Percentiles rank a stretch among this genome's conserved stretches.
These are phyloP conservation scores for Allobates femoralis DNA, from an alignment of 2,797 vertebrate genomes.

Conservation along the genomic window DNA sequence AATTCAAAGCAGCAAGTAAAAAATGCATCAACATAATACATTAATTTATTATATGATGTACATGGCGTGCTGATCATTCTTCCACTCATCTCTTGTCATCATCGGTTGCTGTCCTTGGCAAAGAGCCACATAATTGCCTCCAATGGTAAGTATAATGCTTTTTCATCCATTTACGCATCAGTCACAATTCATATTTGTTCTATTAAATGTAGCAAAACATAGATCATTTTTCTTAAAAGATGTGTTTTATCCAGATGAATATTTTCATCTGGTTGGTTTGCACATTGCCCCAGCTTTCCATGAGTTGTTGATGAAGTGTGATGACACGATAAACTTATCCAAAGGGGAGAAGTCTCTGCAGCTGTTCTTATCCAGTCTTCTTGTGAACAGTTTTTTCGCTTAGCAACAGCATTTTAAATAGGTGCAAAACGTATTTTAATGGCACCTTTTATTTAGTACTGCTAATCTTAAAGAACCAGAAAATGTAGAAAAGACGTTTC, in stretches of 20 bases:
- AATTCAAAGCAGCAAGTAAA: too few relatives aligned
- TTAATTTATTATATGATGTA: too few relatives aligned
- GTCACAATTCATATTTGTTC: background rate
- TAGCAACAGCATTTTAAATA: conserved; percentile 2
- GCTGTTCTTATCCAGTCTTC: background rate
- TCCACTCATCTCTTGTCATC: too few relatives aligned
- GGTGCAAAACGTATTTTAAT: background rate
- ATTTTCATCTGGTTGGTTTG: background rate
- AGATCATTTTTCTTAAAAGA: background rate
- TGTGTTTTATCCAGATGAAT: background rate
- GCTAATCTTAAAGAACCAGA: background rate
- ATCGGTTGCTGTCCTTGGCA: too few relatives aligned
- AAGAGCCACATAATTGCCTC: too few relatives aligned
- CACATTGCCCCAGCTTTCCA: background rate
- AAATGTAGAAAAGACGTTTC: too few relatives aligned
- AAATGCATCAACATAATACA: too few relatives aligned
- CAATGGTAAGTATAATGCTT: too few relatives aligned
- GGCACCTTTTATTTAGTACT: background rate
- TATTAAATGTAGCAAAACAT: background rate
- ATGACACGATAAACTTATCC: conserved; percentile 11
- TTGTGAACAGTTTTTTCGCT: background rate
- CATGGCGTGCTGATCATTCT: too few relatives aligned
- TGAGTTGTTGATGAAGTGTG: conserved; percentile 5
- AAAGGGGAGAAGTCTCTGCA: background rate
- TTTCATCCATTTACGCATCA: too few relatives aligned